Conservation (phyloP, 2,888 invertebrate species). For the Mycalesis mineus region DNA sequence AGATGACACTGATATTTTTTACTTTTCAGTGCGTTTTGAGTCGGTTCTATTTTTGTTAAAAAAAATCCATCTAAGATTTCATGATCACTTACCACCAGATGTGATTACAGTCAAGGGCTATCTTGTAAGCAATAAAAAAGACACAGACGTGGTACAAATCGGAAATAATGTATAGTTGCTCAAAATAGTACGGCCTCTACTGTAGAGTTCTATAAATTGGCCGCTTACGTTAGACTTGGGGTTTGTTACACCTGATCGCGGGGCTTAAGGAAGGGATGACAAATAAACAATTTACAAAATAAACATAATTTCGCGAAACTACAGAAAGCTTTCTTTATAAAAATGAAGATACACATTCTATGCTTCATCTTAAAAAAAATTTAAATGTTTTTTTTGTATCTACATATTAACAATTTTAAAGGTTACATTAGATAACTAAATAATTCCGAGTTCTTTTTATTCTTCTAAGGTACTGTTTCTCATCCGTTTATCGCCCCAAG, state of each 20-base stretch:
- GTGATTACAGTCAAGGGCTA: too few relatives aligned
- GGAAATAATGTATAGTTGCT: neutral
- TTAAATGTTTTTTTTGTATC: too few relatives aligned
- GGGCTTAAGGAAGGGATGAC: constrained; percentile 68
- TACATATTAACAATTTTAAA: too few relatives aligned
- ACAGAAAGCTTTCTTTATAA: neutral
- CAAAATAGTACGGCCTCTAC: constrained; percentile 41
- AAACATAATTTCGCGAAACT: neutral
- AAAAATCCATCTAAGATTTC: too few relatives aligned
- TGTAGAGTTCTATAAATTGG: constrained; percentile 67
- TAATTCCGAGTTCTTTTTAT: too few relatives aligned
- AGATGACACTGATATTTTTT: too few relatives aligned
- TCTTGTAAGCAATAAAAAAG: neutral
- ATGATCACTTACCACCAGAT: too few relatives aligned
- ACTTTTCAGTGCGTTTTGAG: neutral
- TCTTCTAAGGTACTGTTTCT: too few relatives aligned
- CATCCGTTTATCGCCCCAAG: too few relatives aligned
- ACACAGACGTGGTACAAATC: neutral
- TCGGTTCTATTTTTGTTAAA: too few relatives aligned
- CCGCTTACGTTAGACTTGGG: constrained; percentile 69
- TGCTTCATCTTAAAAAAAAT: too few relatives aligned
- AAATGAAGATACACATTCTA: neutral
- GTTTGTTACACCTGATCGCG: constrained; percentile 67
- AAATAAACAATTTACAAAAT: constrained; percentile 2
- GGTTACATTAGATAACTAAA: too few relatives aligned